A percentile compares a stretch with the other conserved stretches of the same genome.
Evolutionary conservation across 2,888 invertebrate genomes (phyloP).

Genomic region (Caenorhabditis uteleia): DNA sequence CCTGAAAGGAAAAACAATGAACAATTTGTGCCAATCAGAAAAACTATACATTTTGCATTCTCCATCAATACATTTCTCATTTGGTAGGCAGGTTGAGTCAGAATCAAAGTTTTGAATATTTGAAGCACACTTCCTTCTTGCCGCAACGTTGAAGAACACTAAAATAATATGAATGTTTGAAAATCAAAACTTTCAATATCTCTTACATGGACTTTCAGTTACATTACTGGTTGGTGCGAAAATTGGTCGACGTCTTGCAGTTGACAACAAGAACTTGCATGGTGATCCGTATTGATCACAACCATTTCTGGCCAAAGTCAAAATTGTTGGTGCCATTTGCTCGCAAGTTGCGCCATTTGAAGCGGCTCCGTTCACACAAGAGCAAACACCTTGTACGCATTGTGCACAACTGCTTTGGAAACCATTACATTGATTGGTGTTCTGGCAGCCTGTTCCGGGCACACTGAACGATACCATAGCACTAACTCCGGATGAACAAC

Average conservation of each 20-base stretch:
- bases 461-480: conserved; percentile 42
- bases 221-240: conserved; percentile 61
- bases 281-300: conserved; percentile 66
- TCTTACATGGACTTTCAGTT: conserved; percentile 49
- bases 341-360: conserved; percentile 60
- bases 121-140: conserved; percentile 49
- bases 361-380: conserved; percentile 54
- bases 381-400: conserved; percentile 59
- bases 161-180: conserved; percentile 9
- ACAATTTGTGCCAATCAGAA: conserved; percentile 7
- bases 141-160: conserved; percentile 67
- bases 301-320: conserved; percentile 57
- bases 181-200: not conserved
- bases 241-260: conserved; percentile 61
- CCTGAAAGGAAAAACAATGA: conserved; percentile 39
- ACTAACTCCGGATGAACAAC: conserved; percentile 54
- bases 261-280: conserved; percentile 57
- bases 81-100: conserved; percentile 66
- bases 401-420: conserved; percentile 50
- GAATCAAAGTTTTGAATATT: conserved; percentile 53
- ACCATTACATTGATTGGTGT: conserved; percentile 62
- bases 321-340: conserved; percentile 45
- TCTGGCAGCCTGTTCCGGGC: conserved; percentile 60
- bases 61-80: conserved; percentile 66
- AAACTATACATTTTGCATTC: conserved; percentile 64